Base-by-base conservation (phyloP, 2,113 vertebrate genomes). In the Zosterops lateralis region DNA sequence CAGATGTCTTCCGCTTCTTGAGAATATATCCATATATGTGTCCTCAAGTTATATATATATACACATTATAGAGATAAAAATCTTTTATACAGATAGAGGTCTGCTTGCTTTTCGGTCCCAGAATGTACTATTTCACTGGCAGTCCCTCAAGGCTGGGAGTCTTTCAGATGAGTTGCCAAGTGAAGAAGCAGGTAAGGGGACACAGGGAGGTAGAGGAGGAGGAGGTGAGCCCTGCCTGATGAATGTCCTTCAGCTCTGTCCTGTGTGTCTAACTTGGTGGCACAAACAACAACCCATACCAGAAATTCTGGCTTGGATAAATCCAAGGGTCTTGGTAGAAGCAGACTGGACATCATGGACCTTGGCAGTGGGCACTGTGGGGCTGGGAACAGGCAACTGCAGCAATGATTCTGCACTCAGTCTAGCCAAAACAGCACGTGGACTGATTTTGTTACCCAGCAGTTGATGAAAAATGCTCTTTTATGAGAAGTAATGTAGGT, bases 191-290 rank as follows among this genome's bases (percentile, higher is more conserved):
- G 14, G 0, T 17, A 21, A 58, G n/a, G 53, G 21, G 45, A 47
- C 45, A 47, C 45, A 47, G 45, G 45, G 45, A 47, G 20, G 45
- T 22, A 20, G 45, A 73, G 47, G 60, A 73, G 47, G 60, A 73
- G 50, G 48, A 54, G 48, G 25, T 0, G 4, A 67, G 38, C 53
- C 25, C 50, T 51, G 26, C 68, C 53, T 65, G 29, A 40, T 0
- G 0, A 13, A 7, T 4, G 4, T 15, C 45, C 58, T 56, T 12
- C 2, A 31, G 65, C 56, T 68, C 62, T 74, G 25, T 36, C 36
- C 66, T 54, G 1, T 2, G 0, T n/a, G 7, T 54, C 47, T 62
- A 34, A 36, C 13, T 28, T 2, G 1, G 54, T 32, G 54, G 22
- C 71, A 53, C n/a, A 61, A 60, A 80, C n/a, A 84, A 28, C 21